phyloP scores from a whole-genome alignment of 2,113 vertebrate species.

The Elephas maximus region DNA sequence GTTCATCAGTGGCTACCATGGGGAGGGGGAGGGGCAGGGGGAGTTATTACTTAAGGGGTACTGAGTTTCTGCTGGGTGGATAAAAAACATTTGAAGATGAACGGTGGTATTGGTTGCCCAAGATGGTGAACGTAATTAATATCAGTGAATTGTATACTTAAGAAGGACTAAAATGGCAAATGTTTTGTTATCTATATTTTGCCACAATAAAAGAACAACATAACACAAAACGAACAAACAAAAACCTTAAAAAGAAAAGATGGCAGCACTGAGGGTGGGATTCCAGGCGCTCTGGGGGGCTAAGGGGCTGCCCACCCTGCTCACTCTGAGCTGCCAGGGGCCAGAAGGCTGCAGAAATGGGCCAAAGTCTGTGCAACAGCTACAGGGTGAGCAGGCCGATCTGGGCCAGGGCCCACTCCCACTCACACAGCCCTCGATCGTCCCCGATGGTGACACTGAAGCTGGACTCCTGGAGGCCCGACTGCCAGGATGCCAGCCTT shows the following conservation, averaged over 20 bases:
- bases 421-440: fast-evolving
- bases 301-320: neutral
- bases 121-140: neutral
- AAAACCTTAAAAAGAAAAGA: neutral
- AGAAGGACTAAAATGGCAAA: neutral
- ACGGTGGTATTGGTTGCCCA: neutral
- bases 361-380: neutral
- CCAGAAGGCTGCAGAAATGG: neutral
- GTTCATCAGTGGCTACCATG: neutral
- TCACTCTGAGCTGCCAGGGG: neutral
- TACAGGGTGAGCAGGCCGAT: neutral
- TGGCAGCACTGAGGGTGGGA: neutral
- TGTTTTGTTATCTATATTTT: neutral
- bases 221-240: neutral
- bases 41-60: neutral
- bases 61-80: neutral
- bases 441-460: slow-evolving; percentile 10
- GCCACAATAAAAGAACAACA: neutral
- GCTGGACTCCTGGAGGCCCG: slow-evolving; percentile 40
- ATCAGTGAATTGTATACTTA: neutral
- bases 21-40: neutral
- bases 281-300: neutral
- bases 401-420: neutral
- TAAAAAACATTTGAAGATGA: neutral
- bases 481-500: neutral